Conservation (phyloP, 2,888 invertebrate species). For the Cataglyphis cursor region DNA sequence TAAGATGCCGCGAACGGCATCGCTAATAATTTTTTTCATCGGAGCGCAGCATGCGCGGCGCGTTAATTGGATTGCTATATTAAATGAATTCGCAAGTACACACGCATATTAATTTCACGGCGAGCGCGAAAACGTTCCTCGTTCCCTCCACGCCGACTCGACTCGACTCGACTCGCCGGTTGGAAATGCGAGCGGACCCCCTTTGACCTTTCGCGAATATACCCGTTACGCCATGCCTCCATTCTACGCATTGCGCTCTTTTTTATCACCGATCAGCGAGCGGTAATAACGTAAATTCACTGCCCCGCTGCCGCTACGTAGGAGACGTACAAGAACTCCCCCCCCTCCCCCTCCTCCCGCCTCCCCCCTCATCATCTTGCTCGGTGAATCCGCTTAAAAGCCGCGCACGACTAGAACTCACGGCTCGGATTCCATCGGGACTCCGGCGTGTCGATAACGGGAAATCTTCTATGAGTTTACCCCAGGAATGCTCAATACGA, state of each 20-base stretch:
- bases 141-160: constrained; percentile 47
- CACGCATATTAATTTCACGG: constrained; percentile 65
- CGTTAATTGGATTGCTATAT: constrained; percentile 56
- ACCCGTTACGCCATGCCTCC: constrained; percentile 73
- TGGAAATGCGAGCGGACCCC: constrained; percentile 75
- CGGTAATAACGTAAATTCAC: constrained; percentile 77
- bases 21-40: constrained; percentile 33
- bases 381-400: constrained; percentile 66
- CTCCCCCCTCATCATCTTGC: constrained; percentile 6
- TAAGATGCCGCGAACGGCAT: constrained; percentile 23
- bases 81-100: constrained; percentile 27
- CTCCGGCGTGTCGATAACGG: constrained; percentile 70
- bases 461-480: constrained; percentile 62
- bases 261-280: constrained; percentile 75
- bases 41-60: constrained; percentile 26
- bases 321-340: constrained; percentile 6
- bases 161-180: constrained; percentile 47
- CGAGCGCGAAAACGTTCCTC: constrained; percentile 27
- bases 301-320: constrained; percentile 58
- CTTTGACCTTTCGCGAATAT: constrained; percentile 74
- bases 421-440: constrained; percentile 70
- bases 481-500: constrained; percentile 55
- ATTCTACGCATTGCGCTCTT: constrained; percentile 77
- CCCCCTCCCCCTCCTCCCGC: background rate
- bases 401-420: constrained; percentile 55